Evolutionary conservation across 37 sponge, comb jelly and placozoan genomes (phyloP), one percentile per base, ranked within the genome.

Genomic region (Agelas oroides): DNA sequence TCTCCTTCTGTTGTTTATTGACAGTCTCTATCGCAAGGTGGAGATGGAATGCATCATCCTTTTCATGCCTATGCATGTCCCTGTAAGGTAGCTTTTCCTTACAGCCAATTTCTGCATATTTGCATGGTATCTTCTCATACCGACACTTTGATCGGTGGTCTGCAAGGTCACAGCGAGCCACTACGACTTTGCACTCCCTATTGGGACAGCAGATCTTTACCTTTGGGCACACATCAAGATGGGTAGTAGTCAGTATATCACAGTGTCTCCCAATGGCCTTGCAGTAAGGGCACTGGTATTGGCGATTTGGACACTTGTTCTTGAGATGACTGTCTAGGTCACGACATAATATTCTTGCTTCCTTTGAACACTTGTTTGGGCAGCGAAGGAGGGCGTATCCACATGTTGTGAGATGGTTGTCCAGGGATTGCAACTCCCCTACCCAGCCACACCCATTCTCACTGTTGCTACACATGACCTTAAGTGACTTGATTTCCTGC

Each of bases 111-210:
- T 25, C 36, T 27, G 53, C 54, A 38, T 65, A 84, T 30, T 38
- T 75, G 67, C 84, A 84, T 24, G 56, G 66, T 11, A 84, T 53
- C 33, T 65, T 65, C 39, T 84, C 67, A n/a, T 23, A 63, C 53
- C 18, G 52, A 52, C 81, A 80, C 15, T 70, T 53, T 55, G 37
- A 59, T 46, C 46, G 46, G 8, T 46, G 46, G 8, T 46, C 46
- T 46, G 46, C 3, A 8, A 46, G 46, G 3, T 46, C 46, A 46
- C 46, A 16, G 36, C n/a, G 65, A 28, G 16, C 13, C 24, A 5
- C 21, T 30, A 23, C 36, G 56, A 30, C 84, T 75, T 33, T 76
- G 53, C 84, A 84, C 56, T 84, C 34, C 27, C 24, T 55, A 25
- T 74, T 83, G 52, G 84, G 74, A 32, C 84, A 83, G 31, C 2